phyloP scores from a whole-genome alignment of 2,797 vertebrate species.

The Eurystomus glaucurus region DNA sequence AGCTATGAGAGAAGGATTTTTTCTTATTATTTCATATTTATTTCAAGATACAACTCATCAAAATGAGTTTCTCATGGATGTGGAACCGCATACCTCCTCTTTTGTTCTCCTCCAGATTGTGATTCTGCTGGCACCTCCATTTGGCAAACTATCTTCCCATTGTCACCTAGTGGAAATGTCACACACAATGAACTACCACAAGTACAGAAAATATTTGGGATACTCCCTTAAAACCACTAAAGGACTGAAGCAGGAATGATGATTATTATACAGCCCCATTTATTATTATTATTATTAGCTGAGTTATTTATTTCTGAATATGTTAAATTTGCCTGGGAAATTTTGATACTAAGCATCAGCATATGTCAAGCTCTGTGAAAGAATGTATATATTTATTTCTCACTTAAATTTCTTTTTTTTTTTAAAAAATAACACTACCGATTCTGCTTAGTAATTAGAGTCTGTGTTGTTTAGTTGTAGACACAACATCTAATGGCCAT shows the following conservation, averaged over 20 bases:
- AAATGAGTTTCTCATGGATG: neutral
- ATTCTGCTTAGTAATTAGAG: neutral
- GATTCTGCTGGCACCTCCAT: neutral
- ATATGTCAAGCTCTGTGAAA: neutral
- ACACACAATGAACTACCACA: neutral
- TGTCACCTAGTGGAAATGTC: neutral
- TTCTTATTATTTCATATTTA: neutral
- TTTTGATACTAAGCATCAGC: neutral
- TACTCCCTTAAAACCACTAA: neutral
- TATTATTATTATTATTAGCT: neutral
- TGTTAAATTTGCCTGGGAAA: neutral
- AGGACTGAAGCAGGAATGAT: neutral
- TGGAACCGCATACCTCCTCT: rapidly evolving
- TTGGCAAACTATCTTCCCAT: neutral
- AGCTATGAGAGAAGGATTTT: neutral
- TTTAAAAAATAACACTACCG: neutral
- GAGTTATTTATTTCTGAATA: neutral
- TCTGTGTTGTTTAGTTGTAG: neutral
- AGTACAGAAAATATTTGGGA: neutral
- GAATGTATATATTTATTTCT: neutral
- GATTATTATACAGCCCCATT: neutral
- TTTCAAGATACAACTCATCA: neutral
- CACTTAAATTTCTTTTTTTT: neutral
- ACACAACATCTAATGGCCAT: neutral
- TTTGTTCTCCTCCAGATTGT: neutral